Conservation (phyloP, 2,888 invertebrate genomes). For the Helobdella robusta region DNA sequence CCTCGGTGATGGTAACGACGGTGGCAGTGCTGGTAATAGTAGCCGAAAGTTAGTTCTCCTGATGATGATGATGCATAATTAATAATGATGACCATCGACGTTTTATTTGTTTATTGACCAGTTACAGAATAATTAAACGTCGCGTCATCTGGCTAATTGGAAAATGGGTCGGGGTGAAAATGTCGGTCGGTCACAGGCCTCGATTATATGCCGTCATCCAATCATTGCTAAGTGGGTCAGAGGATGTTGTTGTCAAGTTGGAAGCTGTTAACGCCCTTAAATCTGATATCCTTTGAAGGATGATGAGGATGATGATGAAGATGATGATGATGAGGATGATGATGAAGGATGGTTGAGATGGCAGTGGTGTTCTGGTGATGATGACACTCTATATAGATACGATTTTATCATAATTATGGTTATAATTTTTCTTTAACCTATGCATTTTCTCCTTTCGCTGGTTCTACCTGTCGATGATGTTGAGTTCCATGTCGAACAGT, state of each 20-base stretch:
- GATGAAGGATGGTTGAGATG: too few species aligned
- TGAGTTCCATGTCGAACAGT: slow-evolving; percentile 76
- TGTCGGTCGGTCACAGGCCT: slow-evolving; percentile 68
- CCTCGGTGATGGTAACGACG: too few species aligned
- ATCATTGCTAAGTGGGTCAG: slow-evolving; percentile 62
- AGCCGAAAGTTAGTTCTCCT: too few species aligned
- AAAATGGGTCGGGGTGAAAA: slow-evolving; percentile 64
- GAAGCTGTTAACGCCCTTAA: slow-evolving; percentile 76
- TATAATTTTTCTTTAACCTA: slow-evolving; percentile 1
- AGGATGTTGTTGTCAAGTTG: slow-evolving; percentile 79
- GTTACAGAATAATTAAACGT: slow-evolving; percentile 45
- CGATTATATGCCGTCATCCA: slow-evolving; percentile 63
- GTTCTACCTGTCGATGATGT: slow-evolving; percentile 65
- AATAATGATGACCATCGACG: too few species aligned
- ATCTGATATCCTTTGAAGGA: slow-evolving; percentile 54
- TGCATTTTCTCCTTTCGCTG: slow-evolving; percentile 11
- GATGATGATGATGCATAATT: too few species aligned
- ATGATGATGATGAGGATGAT: too few species aligned
- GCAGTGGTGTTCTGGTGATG: too few species aligned
- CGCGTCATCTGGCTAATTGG: slow-evolving; percentile 55
- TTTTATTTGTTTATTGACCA: too few species aligned
- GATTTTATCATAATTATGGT: background rate
- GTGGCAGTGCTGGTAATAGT: too few species aligned
- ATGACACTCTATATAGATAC: too few species aligned
- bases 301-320: too few species aligned